Evolutionary conservation across 2,113 vertebrate species (phyloP).

Genomic region (Lasiurus cinereus): DNA sequence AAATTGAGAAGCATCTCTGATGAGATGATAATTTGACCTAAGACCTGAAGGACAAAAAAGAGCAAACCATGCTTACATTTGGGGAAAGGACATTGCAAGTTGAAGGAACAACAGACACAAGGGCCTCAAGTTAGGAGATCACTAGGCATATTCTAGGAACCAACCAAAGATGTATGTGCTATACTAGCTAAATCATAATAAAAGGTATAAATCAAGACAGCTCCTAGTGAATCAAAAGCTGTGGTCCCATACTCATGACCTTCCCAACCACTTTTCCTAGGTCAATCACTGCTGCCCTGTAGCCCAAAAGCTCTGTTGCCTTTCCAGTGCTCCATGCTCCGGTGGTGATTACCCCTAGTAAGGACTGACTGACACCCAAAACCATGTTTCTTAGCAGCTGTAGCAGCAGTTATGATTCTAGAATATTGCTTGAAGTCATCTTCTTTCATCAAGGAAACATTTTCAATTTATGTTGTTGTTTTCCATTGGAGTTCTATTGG

Average conservation of each 20-base stretch:
- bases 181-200: neutral
- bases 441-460: neutral
- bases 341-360: too few species aligned
- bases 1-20: neutral
- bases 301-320: neutral
- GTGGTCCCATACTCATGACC: neutral
- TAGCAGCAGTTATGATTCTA: neutral
- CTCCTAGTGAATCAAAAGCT: neutral
- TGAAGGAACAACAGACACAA: neutral
- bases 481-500: neutral
- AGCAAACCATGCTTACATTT: neutral
- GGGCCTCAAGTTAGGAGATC: neutral
- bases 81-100: neutral
- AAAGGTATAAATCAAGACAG: neutral
- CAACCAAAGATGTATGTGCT: neutral
- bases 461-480: neutral
- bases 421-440: neutral
- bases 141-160: neutral
- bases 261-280: neutral
- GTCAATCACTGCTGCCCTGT: accelerated
- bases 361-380: neutral
- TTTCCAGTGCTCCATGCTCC: neutral
- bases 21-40: neutral
- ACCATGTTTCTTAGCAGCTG: neutral
- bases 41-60: neutral